These are phyloP conservation scores for Alosa sapidissima DNA, from an alignment of 2,797 vertebrate genomes.

Conservation along the genomic window DNA sequence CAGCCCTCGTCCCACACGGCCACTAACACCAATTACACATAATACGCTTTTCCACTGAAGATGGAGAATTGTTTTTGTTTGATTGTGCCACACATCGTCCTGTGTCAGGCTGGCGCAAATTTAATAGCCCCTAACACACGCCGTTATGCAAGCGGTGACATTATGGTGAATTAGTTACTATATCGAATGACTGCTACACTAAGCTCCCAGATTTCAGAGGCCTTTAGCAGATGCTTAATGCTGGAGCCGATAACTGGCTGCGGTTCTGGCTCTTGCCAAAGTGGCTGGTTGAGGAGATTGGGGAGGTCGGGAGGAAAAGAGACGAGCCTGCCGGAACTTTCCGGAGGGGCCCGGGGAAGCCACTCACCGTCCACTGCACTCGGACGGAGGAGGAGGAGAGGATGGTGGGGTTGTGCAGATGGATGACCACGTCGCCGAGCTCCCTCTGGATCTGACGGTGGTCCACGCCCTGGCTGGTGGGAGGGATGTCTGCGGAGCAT, in stretches of 20 bases:
- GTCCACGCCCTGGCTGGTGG: slow-evolving; percentile 95
- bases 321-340: background rate
- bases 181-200: slow-evolving; percentile 6
- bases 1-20: background rate
- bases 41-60: background rate
- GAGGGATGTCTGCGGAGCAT: slow-evolving; percentile 84
- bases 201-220: slow-evolving; percentile 2
- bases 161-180: background rate
- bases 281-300: background rate
- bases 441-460: slow-evolving; percentile 96
- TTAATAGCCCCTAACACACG: slow-evolving; percentile 3
- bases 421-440: slow-evolving; percentile 89
- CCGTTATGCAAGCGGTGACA: slow-evolving; percentile 6
- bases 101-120: background rate
- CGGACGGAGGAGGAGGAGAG: slow-evolving; percentile 95
- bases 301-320: background rate
- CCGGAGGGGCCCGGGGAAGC: background rate
- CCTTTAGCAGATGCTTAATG: slow-evolving; percentile 24
- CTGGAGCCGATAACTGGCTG: background rate
- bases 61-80: background rate
- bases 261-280: background rate
- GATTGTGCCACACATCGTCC: background rate
- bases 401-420: slow-evolving; percentile 96
- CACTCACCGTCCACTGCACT: slow-evolving; percentile 96
- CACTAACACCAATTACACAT: background rate